Evolutionary conservation across 2,113 vertebrate genomes (phyloP), one percentile per base, ranked within the genome.

Genomic region (Tyrannus savana): DNA sequence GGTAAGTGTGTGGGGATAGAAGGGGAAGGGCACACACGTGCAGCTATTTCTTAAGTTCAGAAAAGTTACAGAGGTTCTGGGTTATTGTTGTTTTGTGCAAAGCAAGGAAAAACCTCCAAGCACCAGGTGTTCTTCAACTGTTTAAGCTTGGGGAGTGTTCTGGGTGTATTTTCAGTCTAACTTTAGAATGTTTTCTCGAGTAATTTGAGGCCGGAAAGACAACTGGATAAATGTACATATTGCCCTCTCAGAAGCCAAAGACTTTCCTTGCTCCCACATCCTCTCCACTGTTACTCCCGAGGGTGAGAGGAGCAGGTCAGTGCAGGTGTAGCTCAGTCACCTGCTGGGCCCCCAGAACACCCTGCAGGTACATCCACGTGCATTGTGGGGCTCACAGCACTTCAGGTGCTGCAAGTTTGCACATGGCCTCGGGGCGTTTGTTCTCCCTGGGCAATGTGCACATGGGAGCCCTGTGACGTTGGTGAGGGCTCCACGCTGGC

Each of bases 341-440:
- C 28, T 50, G 63, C 14, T 0, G 82, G 1, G 0, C 14, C 9
- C 33, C 0, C 0, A 19, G 76, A 55, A 21, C 44, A 64, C 14
- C 22, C 76, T 68, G 73, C 64, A 41, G 80, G 44, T n/a, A 22
- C 0, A 2, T 63, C 82, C 39, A 63, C 6, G 21, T 79, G 76
- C 2, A 1, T 10, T 68, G 9, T 9, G 22, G 55, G 9, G 39
- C 62, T 44, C 10, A 0, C 13, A 53, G 76, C 19, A 10, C 35
- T 8, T 5, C 1, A 1, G 50, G n/a, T 27, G 75, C 68, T 47
- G 47, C 24, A 31, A 69, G 14, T 21, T 60, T 60, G 60, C 88
- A 58, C 10, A 1, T 89, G 85, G 78, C 68, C 89, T 86, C 10
- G 3, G 12, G 72, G 8, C 37, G 2, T 5, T 80, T 88, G 56